Evolutionary conservation across 2,888 invertebrate genomes (phyloP), one percentile per base, ranked within the genome.

Genomic region (Aphidoletes aphidimyza): DNA sequence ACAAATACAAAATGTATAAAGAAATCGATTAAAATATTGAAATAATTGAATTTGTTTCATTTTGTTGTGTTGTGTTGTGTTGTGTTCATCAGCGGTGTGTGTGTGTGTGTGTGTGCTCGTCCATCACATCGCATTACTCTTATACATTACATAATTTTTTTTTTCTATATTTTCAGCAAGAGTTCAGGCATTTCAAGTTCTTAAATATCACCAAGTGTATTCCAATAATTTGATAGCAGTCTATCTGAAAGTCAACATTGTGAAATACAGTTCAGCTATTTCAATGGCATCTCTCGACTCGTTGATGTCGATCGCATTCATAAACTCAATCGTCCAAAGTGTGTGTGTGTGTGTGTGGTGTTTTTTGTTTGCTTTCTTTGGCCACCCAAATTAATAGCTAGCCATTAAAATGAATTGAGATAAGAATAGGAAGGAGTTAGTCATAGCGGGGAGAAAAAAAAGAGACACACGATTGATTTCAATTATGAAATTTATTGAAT

Each of bases 171-270:
- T n/a, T n/a, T n/a, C n/a, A n/a, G n/a, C n/a, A n/a, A n/a, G n/a
- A n/a, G n/a, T n/a, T n/a, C n/a, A n/a, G n/a, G n/a, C n/a, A n/a
- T n/a, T n/a, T n/a, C n/a, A n/a, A n/a, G n/a, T n/a, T n/a, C n/a
- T n/a, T n/a, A n/a, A n/a, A n/a, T n/a, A n/a, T n/a, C n/a, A n/a
- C n/a, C n/a, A n/a, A n/a, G n/a, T n/a, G n/a, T n/a, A n/a, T n/a
- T n/a, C n/a, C n/a, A n/a, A n/a, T n/a, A 54, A 22, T 54, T 22
- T 69, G 69, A 69, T 69, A 30, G 69, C 69, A 9, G 69, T 69
- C 14, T 30, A 69, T 17, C 11, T 69, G 22, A 5, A 22, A n/a
- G n/a, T n/a, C n/a, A n/a, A n/a, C n/a, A n/a, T n/a, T n/a, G n/a
- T 69, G 30, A 14, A 69, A 69, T 2, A 1, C 69, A 69, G 8